Evolutionary conservation across 1,140 invertebrate species (phyloP).

Genomic region (Heliothis subflexa): DNA sequence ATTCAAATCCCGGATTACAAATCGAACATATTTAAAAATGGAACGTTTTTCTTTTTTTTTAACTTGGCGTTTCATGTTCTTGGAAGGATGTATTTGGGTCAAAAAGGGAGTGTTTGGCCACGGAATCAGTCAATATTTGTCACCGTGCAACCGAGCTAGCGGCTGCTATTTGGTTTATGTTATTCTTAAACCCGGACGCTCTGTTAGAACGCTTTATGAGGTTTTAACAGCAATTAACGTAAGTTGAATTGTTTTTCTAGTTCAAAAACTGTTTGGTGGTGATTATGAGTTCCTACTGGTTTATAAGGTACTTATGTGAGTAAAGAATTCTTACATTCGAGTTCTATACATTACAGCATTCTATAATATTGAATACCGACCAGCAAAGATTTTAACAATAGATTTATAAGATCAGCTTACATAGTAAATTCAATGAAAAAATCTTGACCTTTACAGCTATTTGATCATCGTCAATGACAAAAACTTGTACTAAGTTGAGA

Average conservation of each 20-base stretch:
- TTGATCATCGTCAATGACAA: background rate
- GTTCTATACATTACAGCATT: no score
- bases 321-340: no score
- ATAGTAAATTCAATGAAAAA: background rate
- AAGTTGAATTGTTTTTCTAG: constrained; percentile 1
- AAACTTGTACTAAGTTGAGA: background rate
- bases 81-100: constrained; percentile 72
- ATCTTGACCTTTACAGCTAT: background rate
- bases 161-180: constrained; percentile 8
- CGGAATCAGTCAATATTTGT: constrained; percentile 72
- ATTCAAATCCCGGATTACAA: constrained; percentile 47
- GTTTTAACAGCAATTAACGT: constrained; percentile 14
- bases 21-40: constrained; percentile 3
- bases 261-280: background rate
- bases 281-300: background rate
- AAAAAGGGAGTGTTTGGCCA: constrained; percentile 60
- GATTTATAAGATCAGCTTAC: background rate
- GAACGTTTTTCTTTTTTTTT: background rate
- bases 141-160: constrained; percentile 55
- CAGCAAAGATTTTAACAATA: background rate
- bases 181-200: constrained; percentile 16
- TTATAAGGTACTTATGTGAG: background rate
- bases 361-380: no score
- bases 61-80: constrained; percentile 52
- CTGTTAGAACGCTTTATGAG: constrained; percentile 4